Percentiles rank a stretch among this genome's conserved stretches.
phyloP scores from a whole-genome alignment of 2,113 vertebrate species.

The Cromileptes altivelis region DNA sequence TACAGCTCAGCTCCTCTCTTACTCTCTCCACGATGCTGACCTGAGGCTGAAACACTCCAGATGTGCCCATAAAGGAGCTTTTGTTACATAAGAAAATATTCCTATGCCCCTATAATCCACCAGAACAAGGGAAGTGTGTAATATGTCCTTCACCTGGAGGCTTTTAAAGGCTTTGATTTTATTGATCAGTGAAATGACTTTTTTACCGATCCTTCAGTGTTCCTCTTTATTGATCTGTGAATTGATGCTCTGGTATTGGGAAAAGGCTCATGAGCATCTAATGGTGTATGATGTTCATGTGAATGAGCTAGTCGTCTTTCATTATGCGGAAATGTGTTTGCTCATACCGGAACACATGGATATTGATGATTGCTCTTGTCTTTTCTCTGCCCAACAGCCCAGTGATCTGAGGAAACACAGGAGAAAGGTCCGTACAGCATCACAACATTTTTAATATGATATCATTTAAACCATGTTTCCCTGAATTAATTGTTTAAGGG shows the following conservation, averaged over 20 bases:
- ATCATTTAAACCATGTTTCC: too few species aligned
- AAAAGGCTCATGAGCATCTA: constrained; percentile 3
- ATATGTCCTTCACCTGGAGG: background rate
- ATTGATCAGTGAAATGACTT: constrained; percentile 54
- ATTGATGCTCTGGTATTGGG: constrained; percentile 11
- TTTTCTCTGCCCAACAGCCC: constrained; percentile 85
- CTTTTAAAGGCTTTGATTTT: constrained; percentile 45
- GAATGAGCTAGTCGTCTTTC: constrained; percentile 27
- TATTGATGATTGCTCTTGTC: constrained; percentile 5
- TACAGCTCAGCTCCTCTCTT: background rate
- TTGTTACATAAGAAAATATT: constrained; percentile 18
- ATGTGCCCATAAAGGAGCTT: constrained; percentile 16
- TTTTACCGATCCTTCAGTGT: constrained; percentile 33
- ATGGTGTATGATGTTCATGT: constrained; percentile 33
- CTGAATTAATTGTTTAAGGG: background rate
- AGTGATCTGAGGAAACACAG: constrained; percentile 98
- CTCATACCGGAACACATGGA: background rate
- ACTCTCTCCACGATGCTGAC: background rate
- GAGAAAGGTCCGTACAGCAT: constrained; percentile 90
- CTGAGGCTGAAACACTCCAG: constrained; percentile 35
- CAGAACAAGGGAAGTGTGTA: background rate
- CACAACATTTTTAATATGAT: too few species aligned
- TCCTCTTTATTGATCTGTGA: constrained; percentile 20
- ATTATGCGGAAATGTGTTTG: constrained; percentile 5
- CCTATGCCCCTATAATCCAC: background rate